phyloP scores from a whole-genome alignment of 2,113 vertebrate species.

The Petaurus breviceps region DNA sequence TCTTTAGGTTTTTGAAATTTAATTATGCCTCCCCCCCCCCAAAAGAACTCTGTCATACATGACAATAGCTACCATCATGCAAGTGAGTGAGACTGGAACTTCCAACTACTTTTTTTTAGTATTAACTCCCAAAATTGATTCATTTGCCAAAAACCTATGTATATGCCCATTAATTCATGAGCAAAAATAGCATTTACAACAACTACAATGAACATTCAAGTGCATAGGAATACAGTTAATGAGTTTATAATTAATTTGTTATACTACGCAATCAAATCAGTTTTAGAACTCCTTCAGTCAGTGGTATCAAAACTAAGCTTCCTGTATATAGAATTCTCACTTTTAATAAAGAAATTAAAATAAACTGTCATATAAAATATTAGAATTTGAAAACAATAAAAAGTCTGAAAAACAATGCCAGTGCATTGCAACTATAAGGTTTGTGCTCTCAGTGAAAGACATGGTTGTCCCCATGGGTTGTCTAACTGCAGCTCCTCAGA shows the following conservation, averaged over 20 bases:
- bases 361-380: not conserved
- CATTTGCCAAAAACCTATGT: not conserved
- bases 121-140: not conserved
- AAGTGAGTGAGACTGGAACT: not conserved
- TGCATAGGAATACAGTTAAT: not conserved
- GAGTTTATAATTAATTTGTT: not conserved
- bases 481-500: not conserved
- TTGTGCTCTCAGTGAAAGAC: not conserved
- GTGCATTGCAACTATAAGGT: not conserved
- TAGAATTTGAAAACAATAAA: not conserved
- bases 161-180: not conserved
- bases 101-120: not conserved
- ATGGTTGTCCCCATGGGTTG: not conserved
- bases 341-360: not conserved
- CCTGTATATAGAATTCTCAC: not conserved
- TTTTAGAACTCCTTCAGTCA: not conserved
- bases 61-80: not conserved
- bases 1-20: conserved; percentile 60
- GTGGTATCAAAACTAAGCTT: not conserved
- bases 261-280: not conserved
- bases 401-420: not conserved
- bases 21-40: conserved; percentile 38
- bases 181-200: not conserved
- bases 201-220: not conserved
- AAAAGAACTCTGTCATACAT: not conserved